Evolutionary conservation across 1,140 invertebrate genomes (phyloP), one percentile per base, ranked within the genome.

Genomic region (Drosophila subobscura): DNA sequence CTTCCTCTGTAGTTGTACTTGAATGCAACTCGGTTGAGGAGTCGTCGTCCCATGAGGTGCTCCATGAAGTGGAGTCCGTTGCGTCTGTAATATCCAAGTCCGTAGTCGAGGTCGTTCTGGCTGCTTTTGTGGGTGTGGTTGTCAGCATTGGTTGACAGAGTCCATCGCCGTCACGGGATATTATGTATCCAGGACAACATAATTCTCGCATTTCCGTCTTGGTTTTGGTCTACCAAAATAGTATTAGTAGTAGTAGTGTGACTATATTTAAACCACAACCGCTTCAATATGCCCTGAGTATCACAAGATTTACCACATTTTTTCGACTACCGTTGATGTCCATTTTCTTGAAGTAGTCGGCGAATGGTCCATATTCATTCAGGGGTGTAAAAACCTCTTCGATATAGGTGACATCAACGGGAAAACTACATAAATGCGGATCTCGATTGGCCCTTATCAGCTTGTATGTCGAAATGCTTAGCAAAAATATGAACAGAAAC

Each of bases 131-230:
- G 4, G 40, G 5, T 41, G 53, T 45, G 5, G 66, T 46, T 45
- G 49, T 52, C 0, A 22, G 12, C 5, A 47, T 4, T 4, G 5
- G 44, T 14, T 33, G 37, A 12, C 79, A 84, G 10, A n/a, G 1
- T 10, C n/a, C 22, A 47, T 3, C 23, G 37, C 23, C 20, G 2
- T 23, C 16, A 6, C 23, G 4, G 4, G 16, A 12, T 4, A 40
- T 47, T 10, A 23, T 20, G 22, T 58, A 81, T 27, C 74, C 79
- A 2, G 61, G 40, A 14, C 79, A 81, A 23, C 79, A 81, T 6
- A 37, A 12, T 22, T 42, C 4, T 12, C 44, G 10, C 1, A 20
- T 22, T 42, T 83, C 53, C 12, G 59, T 5, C 25, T 23, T 81
- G 0, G 42, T 81, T 73, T 59, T 72, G 0, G 4, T 54, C 78